Base-by-base conservation (phyloP, 1,140 invertebrate species). In the Thaumetopoea pityocampa region DNA sequence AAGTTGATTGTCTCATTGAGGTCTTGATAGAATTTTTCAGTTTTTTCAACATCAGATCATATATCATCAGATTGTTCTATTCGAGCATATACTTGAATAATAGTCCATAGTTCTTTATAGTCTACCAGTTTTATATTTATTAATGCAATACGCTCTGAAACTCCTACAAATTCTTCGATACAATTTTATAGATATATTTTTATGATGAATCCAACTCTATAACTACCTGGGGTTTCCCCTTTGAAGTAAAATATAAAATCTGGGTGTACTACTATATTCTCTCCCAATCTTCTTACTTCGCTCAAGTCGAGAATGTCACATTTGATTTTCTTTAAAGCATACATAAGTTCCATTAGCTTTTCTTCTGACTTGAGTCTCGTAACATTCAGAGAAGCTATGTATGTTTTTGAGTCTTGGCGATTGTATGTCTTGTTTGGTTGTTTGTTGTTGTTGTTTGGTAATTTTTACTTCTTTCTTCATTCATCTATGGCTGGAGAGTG, bases 401-500 rank as follows among this genome's bases (percentile, higher is more conserved):
- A 22, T 7, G 22, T 35, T 23, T 8, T 23, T 23, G 22, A n/a
- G 22, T 23, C 4, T 23, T 23, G 22, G n/a, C 6, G 9, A n/a
- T 8, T 23, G 4, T 7, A 8, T 23, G 22, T 23, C 9, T 23
- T 23, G 22, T 8, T 23, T 23, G 22, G 22, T 6, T 15, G 15
- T 24, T 37, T 24, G 14, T 26, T 37, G n/a, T n/a, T n/a, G n/a
- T n/a, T n/a, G n/a, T n/a, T n/a, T n/a, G n/a, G n/a, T 37, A 10
- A 20, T 34, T 3, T 20, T 12, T 34, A 2, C n/a, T 23, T 20
- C 4, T 16, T 30, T 8, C 1, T 30, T 30, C 40, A 8, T 37
- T 12, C 14, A n/a, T 38, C 24, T 38, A 7, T 40, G 24, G 23
- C 4, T 42, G 43, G 37, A 42, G 50, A 37, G 50, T 46, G 17